These are phyloP conservation scores for Nemotelus nigrinus DNA, from an alignment of 2,888 invertebrate genomes.

Conservation along the genomic window DNA sequence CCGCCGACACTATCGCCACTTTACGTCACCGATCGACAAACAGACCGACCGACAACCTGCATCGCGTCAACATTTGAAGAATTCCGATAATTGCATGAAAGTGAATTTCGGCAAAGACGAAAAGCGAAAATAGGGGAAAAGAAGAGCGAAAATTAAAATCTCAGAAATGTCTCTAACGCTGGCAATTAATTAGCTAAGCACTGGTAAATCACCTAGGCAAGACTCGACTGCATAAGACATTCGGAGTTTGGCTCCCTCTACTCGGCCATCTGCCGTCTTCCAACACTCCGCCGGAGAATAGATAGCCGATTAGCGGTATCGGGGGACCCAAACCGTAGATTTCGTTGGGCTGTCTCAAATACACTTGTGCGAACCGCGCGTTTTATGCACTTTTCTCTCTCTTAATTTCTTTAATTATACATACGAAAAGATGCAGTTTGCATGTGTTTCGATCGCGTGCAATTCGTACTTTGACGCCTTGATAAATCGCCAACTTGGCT, in stretches of 20 bases:
- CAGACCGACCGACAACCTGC: background rate
- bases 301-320: background rate
- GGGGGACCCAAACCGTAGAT: constrained; percentile 14
- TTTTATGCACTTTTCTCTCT: background rate
- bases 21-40: constrained; percentile 1
- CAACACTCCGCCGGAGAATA: background rate
- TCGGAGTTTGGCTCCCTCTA: constrained; percentile 19
- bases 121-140: constrained; percentile 19
- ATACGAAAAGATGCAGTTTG: constrained; percentile 8
- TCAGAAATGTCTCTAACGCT: background rate
- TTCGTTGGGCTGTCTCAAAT: constrained; percentile 1
- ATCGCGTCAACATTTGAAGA: background rate
- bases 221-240: constrained; percentile 4
- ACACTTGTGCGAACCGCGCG: background rate
- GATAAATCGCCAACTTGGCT: constrained; percentile 5
- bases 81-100: constrained; percentile 15
- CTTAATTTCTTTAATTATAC: constrained; percentile 9
- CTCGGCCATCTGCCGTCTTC: background rate
- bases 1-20: background rate
- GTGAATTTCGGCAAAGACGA: constrained; percentile 29
- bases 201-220: constrained; percentile 25
- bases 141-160: constrained; percentile 27
- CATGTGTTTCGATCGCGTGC: background rate
- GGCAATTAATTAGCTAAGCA: constrained; percentile 16
- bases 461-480: constrained; percentile 1